phyloP scores from a whole-genome alignment of 2,888 invertebrate species.

The Sialis fuliginosa region DNA sequence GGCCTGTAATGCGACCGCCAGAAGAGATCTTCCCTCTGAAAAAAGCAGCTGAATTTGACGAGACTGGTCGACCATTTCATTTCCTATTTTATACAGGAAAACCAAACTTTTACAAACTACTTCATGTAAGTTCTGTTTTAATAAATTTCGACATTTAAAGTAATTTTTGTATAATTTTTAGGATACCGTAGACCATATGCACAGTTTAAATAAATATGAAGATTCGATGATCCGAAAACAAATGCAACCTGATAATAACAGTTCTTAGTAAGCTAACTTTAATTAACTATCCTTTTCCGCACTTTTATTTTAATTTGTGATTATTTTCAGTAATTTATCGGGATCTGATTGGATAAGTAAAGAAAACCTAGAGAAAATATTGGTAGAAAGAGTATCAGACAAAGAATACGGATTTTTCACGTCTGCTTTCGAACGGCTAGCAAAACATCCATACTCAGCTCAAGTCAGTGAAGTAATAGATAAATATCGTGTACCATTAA shows the following conservation, averaged over 20 bases:
- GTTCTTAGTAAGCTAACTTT: slow-evolving; percentile 30
- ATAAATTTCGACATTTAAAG: slow-evolving; percentile 61
- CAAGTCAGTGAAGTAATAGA: slow-evolving; percentile 54
- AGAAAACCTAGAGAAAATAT: slow-evolving; percentile 38
- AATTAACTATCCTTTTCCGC: slow-evolving; percentile 1
- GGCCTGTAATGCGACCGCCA: slow-evolving; percentile 83
- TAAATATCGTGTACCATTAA: slow-evolving; percentile 42
- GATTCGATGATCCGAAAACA: slow-evolving; percentile 49
- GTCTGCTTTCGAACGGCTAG: slow-evolving; percentile 50
- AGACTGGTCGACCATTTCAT: slow-evolving; percentile 78
- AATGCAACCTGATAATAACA: slow-evolving; percentile 37
- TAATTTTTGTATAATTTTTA: slow-evolving; percentile 20
- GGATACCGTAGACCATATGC: slow-evolving; percentile 52
- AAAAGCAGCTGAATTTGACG: slow-evolving; percentile 82
- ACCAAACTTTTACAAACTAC: slow-evolving; percentile 65
- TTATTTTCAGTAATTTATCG: slow-evolving; percentile 25
- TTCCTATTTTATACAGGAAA: slow-evolving; percentile 81
- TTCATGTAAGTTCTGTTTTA: slow-evolving; percentile 66
- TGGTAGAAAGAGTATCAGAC: slow-evolving; percentile 51
- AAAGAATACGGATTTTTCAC: slow-evolving; percentile 56
- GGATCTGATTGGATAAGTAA: slow-evolving; percentile 49
- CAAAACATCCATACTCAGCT: slow-evolving; percentile 52
- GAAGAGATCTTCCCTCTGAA: slow-evolving; percentile 66
- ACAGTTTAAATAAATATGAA: slow-evolving; percentile 47
- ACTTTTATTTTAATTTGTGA: slow-evolving; percentile 9